These are phyloP conservation scores for Drosophila birchii DNA, from an alignment of 2,888 invertebrate genomes.

Conservation along the genomic window DNA sequence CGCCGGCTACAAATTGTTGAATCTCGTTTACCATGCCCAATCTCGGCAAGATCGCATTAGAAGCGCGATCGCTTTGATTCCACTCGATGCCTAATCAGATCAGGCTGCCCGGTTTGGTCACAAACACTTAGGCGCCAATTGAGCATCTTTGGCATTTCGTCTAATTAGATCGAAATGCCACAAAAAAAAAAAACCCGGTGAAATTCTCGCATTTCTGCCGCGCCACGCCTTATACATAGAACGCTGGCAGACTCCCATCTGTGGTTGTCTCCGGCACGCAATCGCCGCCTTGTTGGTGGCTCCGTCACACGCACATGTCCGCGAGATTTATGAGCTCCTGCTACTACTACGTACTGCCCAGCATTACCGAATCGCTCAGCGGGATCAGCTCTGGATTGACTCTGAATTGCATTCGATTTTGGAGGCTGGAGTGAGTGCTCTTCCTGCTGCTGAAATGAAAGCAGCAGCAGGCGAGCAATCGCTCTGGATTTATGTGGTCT, in stretches of 20 bases:
- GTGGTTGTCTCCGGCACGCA: constrained; percentile 3
- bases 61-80: constrained; percentile 47
- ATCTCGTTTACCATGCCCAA: constrained; percentile 56
- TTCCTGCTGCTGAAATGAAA: constrained; percentile 69
- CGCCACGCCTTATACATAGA: constrained; percentile 57
- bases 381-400: constrained; percentile 44
- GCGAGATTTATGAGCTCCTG: constrained; percentile 60
- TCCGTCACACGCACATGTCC: constrained; percentile 63
- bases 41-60: constrained; percentile 58
- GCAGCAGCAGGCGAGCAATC: constrained; percentile 70
- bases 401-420: constrained; percentile 38
- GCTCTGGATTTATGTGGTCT: constrained; percentile 59
- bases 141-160: constrained; percentile 75
- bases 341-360: constrained; percentile 22
- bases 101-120: constrained; percentile 73
- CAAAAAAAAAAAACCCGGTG: constrained; percentile 50
- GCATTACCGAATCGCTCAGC: constrained; percentile 66
- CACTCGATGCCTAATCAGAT: constrained; percentile 59
- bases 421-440: constrained; percentile 20
- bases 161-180: constrained; percentile 72
- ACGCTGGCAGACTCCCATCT: constrained; percentile 9
- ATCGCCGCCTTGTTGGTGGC: constrained; percentile 40
- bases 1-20: constrained; percentile 64
- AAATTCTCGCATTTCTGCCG: constrained; percentile 56
- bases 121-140: constrained; percentile 81